These are phyloP conservation scores for Anser brachyrhynchus DNA, from an alignment of 2,113 vertebrate species.

Conservation along the genomic window DNA sequence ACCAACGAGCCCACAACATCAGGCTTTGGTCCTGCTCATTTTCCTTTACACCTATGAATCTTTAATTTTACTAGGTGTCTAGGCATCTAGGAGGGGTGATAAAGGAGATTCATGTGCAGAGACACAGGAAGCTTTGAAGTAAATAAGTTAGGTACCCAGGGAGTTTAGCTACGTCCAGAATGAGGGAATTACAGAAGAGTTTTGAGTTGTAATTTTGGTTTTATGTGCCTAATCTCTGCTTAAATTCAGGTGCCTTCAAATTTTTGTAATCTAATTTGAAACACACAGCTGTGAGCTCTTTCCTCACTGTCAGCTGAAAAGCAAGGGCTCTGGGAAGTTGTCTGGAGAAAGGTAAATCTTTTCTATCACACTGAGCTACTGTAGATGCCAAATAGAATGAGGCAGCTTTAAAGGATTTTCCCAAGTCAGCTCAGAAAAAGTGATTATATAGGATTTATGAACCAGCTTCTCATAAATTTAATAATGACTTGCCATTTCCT, in stretches of 20 bases:
- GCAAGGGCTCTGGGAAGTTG: conserved; percentile 31
- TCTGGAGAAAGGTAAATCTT: conserved; percentile 62
- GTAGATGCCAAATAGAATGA: conserved; percentile 54
- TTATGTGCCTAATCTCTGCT: conserved; percentile 37
- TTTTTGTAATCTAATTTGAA: conserved; percentile 37
- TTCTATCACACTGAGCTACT: conserved; percentile 51
- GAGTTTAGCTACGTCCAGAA: conserved; percentile 20
- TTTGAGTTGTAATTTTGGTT: conserved; percentile 37
- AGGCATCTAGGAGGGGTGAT: background rate
- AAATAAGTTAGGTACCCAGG: background rate
- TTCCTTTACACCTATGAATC: background rate
- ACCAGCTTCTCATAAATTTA: conserved; percentile 55
- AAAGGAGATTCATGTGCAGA: background rate
- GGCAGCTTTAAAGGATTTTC: conserved; percentile 63
- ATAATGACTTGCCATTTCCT: conserved; percentile 54
- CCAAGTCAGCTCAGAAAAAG: conserved; percentile 63
- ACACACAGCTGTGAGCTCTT: background rate
- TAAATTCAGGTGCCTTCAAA: conserved; percentile 7
- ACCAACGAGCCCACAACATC: background rate
- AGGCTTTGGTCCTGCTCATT: background rate
- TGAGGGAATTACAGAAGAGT: background rate
- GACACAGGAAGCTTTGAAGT: background rate
- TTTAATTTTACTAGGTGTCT: background rate
- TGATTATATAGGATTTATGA: conserved; percentile 66
- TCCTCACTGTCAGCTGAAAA: conserved; percentile 17